Conservation (phyloP, 2,888 invertebrate genomes). For the Mimumesa dahlbomi region DNA sequence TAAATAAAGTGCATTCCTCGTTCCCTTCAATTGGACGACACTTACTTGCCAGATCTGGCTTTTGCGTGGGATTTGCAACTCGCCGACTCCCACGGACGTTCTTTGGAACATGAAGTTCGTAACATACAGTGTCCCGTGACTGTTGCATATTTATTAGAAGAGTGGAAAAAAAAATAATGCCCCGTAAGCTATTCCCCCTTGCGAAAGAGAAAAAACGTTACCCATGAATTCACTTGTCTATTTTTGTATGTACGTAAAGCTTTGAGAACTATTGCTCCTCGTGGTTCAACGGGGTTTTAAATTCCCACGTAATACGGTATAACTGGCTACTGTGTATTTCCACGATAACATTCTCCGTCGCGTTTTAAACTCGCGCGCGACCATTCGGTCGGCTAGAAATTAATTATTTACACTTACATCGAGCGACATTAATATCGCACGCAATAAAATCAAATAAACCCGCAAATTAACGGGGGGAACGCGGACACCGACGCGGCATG, state of each 20-base stretch:
- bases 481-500: no score
- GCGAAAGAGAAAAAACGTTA: neutral
- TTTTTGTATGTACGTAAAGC: neutral
- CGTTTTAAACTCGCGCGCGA: no score
- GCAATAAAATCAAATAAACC: no score
- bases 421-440: no score
- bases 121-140: neutral
- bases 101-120: neutral
- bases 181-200: neutral
- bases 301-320: constrained; percentile 5
- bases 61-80: neutral
- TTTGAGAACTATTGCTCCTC: neutral
- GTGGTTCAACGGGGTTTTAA: constrained; percentile 7
- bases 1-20: neutral
- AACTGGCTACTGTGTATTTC: no score
- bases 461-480: no score
- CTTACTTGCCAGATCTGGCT: neutral
- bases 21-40: neutral
- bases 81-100: neutral
- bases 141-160: neutral
- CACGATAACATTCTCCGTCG: no score
- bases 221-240: neutral
- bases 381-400: no score
- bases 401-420: no score
- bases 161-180: neutral